Conservation (phyloP, 2,797 vertebrate genomes). For the Apogon talboti region DNA sequence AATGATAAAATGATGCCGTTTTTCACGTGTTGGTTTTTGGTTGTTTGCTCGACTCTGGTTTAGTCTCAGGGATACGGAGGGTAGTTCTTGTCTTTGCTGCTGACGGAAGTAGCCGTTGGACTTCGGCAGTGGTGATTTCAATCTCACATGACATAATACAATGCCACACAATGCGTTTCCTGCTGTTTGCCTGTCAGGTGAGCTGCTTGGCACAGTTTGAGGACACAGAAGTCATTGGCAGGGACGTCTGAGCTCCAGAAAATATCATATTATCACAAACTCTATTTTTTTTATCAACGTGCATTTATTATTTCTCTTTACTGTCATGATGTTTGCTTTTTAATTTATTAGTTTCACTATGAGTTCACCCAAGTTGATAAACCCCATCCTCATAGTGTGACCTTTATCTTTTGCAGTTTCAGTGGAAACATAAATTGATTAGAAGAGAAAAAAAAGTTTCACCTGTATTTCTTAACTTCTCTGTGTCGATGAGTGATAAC, state of each 20-base stretch:
- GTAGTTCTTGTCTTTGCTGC: constrained; percentile 20
- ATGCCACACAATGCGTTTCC: constrained; percentile 40
- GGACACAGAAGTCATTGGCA: background rate
- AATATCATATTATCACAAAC: background rate
- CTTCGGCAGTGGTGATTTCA: constrained; percentile 54
- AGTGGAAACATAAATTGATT: constrained; percentile 5
- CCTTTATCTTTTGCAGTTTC: constrained; percentile 22
- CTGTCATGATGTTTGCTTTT: too few relatives aligned
- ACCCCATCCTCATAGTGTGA: background rate
- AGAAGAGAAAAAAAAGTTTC: background rate
- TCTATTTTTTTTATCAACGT: background rate
- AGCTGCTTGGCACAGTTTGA: constrained; percentile 16
- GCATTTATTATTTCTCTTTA: background rate
- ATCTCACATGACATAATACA: constrained; percentile 55
- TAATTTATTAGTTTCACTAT: background rate
- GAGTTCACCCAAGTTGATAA: too few relatives aligned
- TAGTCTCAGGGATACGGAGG: background rate
- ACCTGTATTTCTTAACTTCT: background rate
- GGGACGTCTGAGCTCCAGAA: background rate
- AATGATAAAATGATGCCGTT: too few relatives aligned
- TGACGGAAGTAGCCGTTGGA: constrained; percentile 47
- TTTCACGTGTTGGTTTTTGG: constrained; percentile 6
- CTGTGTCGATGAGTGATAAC: background rate
- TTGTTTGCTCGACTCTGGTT: constrained; percentile 17
- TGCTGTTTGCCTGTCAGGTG: constrained; percentile 40